Evolutionary conservation across 2,113 vertebrate genomes (phyloP).

Genomic region (Melanotaenia duboulayi): DNA sequence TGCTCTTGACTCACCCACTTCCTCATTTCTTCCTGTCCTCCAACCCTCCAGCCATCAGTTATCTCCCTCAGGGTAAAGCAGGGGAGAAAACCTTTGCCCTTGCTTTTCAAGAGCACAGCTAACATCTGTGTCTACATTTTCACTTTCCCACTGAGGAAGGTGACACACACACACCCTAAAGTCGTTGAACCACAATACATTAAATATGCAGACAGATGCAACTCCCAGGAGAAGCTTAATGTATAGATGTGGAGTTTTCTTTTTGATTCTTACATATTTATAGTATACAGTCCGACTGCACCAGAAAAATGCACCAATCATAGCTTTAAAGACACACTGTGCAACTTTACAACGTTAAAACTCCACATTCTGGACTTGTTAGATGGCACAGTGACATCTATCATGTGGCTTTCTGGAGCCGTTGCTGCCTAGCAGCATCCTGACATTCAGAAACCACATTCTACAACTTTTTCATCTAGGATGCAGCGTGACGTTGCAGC

Average conservation of each 20-base stretch:
- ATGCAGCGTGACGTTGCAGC: too few species aligned
- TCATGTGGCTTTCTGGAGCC: too few species aligned
- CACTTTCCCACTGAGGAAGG: constrained; percentile 7
- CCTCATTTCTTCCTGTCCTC: constrained; percentile 42
- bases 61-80: constrained; percentile 44
- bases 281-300: too few species aligned
- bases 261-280: background rate
- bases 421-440: too few species aligned
- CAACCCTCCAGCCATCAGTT: constrained; percentile 52
- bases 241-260: background rate
- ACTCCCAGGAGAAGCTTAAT: background rate
- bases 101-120: constrained; percentile 34
- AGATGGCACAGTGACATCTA: too few species aligned
- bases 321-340: too few species aligned
- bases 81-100: constrained; percentile 39
- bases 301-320: too few species aligned
- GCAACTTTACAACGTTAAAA: too few species aligned
- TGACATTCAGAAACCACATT: too few species aligned
- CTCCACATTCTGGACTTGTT: too few species aligned
- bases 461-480: too few species aligned
- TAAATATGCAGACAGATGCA: background rate
- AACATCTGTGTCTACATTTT: constrained; percentile 43
- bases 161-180: constrained; percentile 18
- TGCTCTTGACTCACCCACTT: constrained; percentile 12
- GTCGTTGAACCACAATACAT: background rate